A percentile compares a stretch with the other conserved stretches of the same genome.
Conservation (phyloP, 2,888 invertebrate species). For the Notodonta ziczac region DNA sequence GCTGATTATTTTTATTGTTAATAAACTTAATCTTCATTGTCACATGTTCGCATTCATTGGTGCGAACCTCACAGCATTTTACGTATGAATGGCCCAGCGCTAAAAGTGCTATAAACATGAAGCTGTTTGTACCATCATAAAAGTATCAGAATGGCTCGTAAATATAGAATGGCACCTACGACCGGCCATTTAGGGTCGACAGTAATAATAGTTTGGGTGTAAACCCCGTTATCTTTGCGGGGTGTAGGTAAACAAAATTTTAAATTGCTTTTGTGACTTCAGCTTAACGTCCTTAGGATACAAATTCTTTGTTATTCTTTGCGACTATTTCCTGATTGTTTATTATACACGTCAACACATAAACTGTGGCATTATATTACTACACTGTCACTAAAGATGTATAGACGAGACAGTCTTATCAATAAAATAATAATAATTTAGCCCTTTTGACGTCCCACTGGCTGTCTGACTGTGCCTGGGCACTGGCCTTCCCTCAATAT, state of each 20-base stretch:
- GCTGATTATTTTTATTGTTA: neutral
- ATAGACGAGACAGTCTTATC: too few species aligned
- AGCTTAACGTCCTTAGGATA: neutral
- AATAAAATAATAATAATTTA: too few species aligned
- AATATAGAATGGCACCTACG: slow-evolving; percentile 53
- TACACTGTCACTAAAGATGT: too few species aligned
- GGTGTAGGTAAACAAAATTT: slow-evolving; percentile 1
- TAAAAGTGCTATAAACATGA: slow-evolving; percentile 48
- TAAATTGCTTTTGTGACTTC: slow-evolving; percentile 12
- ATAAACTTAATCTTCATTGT: neutral
- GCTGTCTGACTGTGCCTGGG: too few species aligned
- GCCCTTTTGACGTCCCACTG: too few species aligned
- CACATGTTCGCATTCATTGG: slow-evolving; percentile 1
- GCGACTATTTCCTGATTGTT: neutral
- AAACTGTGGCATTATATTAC: too few species aligned
- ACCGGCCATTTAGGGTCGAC: slow-evolving; percentile 38
- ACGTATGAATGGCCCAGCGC: slow-evolving; percentile 26
- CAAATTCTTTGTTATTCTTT: neutral
- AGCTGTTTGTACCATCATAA: slow-evolving; percentile 43
- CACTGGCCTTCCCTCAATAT: too few species aligned
- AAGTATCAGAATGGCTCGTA: slow-evolving; percentile 58
- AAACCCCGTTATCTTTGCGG: slow-evolving; percentile 3
- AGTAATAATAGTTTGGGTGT: slow-evolving; percentile 4
- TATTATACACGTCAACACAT: too few species aligned
- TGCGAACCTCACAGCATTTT: slow-evolving; percentile 26